Conservation (phyloP, 2,888 invertebrate genomes). For the Zootermopsis nevadensis region DNA sequence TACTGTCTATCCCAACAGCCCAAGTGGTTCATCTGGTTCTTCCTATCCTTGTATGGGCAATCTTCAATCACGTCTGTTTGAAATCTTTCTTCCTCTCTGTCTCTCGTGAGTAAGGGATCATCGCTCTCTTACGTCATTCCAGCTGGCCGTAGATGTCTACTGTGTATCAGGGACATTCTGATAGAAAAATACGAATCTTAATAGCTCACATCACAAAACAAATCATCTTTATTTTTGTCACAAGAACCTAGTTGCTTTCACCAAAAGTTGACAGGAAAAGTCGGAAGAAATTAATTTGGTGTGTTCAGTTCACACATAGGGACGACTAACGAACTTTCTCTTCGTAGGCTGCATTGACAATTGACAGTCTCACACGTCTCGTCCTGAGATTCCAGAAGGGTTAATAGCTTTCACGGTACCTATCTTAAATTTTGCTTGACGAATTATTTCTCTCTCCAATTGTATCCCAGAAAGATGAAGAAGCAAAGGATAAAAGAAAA, state of each 20-base stretch:
- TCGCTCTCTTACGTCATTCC: constrained; percentile 16
- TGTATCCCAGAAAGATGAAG: no score
- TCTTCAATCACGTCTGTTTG: neutral
- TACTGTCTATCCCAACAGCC: neutral
- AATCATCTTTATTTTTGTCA: neutral
- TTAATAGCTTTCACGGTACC: no score
- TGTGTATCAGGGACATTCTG: neutral
- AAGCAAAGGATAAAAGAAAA: no score
- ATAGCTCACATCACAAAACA: neutral
- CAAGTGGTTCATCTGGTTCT: constrained; percentile 3
- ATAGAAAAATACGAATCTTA: neutral
- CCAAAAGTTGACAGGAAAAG: neutral
- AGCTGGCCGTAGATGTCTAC: neutral
- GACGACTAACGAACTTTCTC: neutral
- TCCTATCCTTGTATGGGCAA: constrained; percentile 1
- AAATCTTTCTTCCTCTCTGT: neutral
- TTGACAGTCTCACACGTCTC: neutral
- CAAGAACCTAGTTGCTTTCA: neutral
- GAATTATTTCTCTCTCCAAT: no score
- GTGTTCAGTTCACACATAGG: neutral
- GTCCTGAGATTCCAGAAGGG: neutral
- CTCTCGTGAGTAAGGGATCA: neutral
- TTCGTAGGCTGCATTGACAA: neutral
- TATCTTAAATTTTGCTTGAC: no score
- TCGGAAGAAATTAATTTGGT: neutral